These are phyloP conservation scores for Muscina levida DNA, from an alignment of 2,888 invertebrate genomes.

Conservation along the genomic window DNA sequence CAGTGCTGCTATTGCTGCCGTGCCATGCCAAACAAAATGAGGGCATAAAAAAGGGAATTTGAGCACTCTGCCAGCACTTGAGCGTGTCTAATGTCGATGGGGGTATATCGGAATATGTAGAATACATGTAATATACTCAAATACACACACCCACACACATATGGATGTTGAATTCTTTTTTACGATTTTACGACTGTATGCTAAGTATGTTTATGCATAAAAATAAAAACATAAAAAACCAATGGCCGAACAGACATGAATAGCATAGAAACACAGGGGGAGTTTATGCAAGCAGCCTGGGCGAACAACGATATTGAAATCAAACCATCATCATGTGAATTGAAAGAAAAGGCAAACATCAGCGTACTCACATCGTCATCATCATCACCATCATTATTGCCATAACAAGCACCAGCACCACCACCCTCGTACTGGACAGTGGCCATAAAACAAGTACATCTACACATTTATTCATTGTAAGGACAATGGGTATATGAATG, in stretches of 20 bases:
- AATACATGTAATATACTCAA: no score
- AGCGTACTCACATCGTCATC: constrained; percentile 18
- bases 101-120: background rate
- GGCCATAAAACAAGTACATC: constrained; percentile 45
- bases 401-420: background rate
- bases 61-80: background rate
- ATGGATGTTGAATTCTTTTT: constrained; percentile 69
- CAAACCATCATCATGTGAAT: constrained; percentile 58
- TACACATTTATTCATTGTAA: background rate
- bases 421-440: constrained; percentile 29
- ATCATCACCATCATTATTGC: background rate
- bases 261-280: background rate
- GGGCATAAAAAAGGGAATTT: constrained; percentile 1
- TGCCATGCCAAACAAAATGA: background rate
- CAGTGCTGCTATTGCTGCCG: background rate
- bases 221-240: constrained; percentile 67
- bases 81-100: constrained; percentile 23
- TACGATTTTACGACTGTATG: constrained; percentile 73
- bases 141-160: background rate
- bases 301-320: constrained; percentile 42
- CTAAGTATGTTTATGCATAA: constrained; percentile 77
- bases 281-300: constrained; percentile 40
- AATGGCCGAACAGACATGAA: constrained; percentile 25
- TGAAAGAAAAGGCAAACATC: constrained; percentile 45
- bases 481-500: constrained; percentile 37